Evolutionary conservation across 2,797 vertebrate genomes (phyloP), one percentile per base, ranked within the genome.

Genomic region (Xerus rutilus): DNA sequence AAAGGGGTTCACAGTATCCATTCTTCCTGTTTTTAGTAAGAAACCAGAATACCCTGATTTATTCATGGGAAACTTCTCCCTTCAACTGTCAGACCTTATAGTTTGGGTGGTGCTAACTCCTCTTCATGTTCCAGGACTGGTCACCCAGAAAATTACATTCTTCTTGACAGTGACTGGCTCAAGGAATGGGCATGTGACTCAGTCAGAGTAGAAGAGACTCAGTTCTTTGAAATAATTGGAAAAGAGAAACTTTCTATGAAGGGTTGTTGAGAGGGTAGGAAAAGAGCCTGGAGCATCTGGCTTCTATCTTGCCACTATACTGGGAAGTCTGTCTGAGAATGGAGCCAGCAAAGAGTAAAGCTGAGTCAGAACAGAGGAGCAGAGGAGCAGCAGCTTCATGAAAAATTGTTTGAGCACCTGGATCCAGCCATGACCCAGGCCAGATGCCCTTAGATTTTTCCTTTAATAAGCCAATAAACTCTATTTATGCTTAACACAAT

Each of bases 401-500:
- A 86, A 89, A 86, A 81, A 23, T 25, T 79, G 77, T 89, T 76
- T 81, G 88, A 81, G 72, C 79, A 62, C 89, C 94, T 85, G 81
- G 49, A 64, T 94, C 2, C 65, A 81, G 70, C 74, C 65, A 35
- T 57, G 59, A 49, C 28, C 5, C 18, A 88, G 35, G 43, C 65
- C 54, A 59, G 62, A 20, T 65, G 52, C 9, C 43, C 54, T 93
- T 47, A 57, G 73, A 77, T 35, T 70, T 59, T 91, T 74, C 45
- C 79, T 87, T 91, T 91, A 91, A 94, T 69, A 45, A 93, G 35
- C 43, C 47, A 70, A 76, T 90, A 83, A 94, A 62, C 45, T 74
- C 82, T 21, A 32, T 47, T 69, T 54, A 20, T 91, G 49, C 52
- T 87, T 78, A 81, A 83, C 54, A 67, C 72, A 62, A 21, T 81